Conservation (phyloP, 2,113 vertebrate species). For the Bufo gargarizans region DNA sequence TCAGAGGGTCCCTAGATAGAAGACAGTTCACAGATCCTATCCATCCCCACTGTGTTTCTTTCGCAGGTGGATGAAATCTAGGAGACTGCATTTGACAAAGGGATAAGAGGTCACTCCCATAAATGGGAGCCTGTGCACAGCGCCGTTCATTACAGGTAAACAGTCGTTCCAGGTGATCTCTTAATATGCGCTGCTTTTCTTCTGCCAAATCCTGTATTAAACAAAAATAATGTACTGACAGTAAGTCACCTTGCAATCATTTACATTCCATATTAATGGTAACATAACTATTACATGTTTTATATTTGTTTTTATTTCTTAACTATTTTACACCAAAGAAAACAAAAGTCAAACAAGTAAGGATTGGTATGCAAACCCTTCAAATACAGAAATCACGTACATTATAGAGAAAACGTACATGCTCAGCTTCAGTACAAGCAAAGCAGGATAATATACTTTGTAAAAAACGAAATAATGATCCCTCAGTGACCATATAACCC, state of each 20-base stretch:
- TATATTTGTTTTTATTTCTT: too few species aligned
- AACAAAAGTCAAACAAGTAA: too few species aligned
- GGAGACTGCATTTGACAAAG: slow-evolving; percentile 72
- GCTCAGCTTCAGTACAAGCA: too few species aligned
- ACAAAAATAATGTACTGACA: slow-evolving; percentile 4
- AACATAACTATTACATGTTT: background rate
- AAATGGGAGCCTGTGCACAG: slow-evolving; percentile 81
- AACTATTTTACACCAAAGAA: too few species aligned
- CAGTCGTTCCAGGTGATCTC: slow-evolving; percentile 84
- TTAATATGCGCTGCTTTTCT: slow-evolving; percentile 83
- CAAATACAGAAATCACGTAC: too few species aligned
- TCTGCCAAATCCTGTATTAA: slow-evolving; percentile 80
- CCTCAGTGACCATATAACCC: too few species aligned
- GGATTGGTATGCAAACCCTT: too few species aligned
- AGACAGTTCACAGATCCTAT: slow-evolving; percentile 76
- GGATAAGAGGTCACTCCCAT: slow-evolving; percentile 84
- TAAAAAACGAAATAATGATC: too few species aligned
- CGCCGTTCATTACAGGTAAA: slow-evolving; percentile 85
- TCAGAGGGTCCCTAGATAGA: slow-evolving; percentile 64
- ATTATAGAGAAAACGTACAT: too few species aligned
- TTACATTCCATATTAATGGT: background rate
- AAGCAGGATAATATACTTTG: too few species aligned
- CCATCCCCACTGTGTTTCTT: slow-evolving; percentile 74
- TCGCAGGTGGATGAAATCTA: slow-evolving; percentile 59
- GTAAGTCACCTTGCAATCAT: background rate